Evolutionary conservation across 2,888 invertebrate species (phyloP).

Genomic region (Campoplex capitator): DNA sequence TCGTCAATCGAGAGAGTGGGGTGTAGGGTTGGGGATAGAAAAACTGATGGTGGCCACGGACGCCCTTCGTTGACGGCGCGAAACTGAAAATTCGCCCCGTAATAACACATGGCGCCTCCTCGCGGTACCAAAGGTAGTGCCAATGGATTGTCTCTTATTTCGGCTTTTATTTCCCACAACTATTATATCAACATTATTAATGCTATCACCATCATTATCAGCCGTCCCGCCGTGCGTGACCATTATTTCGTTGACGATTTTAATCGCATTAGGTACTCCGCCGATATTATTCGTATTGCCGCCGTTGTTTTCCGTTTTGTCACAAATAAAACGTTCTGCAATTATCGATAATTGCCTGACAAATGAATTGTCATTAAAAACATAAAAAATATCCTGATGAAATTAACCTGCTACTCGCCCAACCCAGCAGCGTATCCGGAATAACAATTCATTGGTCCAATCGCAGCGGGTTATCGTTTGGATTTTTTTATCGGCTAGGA

Average conservation of each 20-base stretch:
- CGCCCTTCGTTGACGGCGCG: slow-evolving; percentile 74
- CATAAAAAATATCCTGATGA: no score
- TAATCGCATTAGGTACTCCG: neutral
- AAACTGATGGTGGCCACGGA: slow-evolving; percentile 65
- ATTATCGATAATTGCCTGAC: neutral
- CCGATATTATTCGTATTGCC: neutral
- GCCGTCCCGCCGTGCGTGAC: neutral
- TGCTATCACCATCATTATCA: slow-evolving; percentile 17
- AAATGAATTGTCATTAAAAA: no score
- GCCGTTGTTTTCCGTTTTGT: neutral
- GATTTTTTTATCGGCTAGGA: no score
- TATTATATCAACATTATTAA: slow-evolving; percentile 52
- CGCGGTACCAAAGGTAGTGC: slow-evolving; percentile 71
- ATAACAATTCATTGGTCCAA: no score
- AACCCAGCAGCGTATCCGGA: no score
- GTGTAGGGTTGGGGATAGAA: slow-evolving; percentile 41
- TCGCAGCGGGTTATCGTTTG: no score
- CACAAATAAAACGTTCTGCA: neutral
- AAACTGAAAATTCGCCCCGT: slow-evolving; percentile 75
- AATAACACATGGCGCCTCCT: slow-evolving; percentile 75
- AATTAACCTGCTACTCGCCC: no score
- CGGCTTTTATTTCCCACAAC: slow-evolving; percentile 14
- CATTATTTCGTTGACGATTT: neutral
- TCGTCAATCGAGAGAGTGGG: slow-evolving; percentile 63
- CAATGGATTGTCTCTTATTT: slow-evolving; percentile 30